A percentile compares a stretch with the other conserved stretches of the same genome.
These are phyloP conservation scores for Anhinga anhinga DNA, from an alignment of 2,113 vertebrate species.

Conservation along the genomic window DNA sequence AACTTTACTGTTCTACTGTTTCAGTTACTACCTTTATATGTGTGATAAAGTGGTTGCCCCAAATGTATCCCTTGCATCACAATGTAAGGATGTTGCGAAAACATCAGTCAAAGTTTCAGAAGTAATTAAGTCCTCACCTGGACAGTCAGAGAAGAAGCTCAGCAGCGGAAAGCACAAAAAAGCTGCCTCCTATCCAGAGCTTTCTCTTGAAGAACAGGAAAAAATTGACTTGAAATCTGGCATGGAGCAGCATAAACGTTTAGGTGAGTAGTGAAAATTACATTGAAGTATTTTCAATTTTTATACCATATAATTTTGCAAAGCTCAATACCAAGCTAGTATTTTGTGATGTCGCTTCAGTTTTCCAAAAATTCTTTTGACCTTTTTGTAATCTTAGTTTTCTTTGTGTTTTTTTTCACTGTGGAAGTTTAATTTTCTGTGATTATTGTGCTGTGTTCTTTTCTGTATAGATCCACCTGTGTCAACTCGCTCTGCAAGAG, in stretches of 20 bases:
- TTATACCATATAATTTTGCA: not conserved
- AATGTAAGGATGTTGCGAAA: slow-evolving; percentile 76
- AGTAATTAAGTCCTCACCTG: slow-evolving; percentile 76
- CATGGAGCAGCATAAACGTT: slow-evolving; percentile 48
- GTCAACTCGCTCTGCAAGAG: slow-evolving; percentile 71
- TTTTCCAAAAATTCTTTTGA: not conserved
- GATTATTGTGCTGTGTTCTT: not conserved
- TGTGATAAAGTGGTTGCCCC: slow-evolving; percentile 98
- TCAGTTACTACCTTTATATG: slow-evolving; percentile 95
- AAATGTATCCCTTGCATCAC: slow-evolving; percentile 87
- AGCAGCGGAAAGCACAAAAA: slow-evolving; percentile 75
- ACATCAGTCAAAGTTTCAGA: slow-evolving; percentile 75
- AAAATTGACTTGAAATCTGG: slow-evolving; percentile 76
- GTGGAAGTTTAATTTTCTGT: not conserved
- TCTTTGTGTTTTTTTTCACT: not conserved
- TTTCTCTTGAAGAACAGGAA: slow-evolving; percentile 79
- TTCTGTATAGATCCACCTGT: slow-evolving; percentile 73
- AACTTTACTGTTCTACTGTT: slow-evolving; percentile 46
- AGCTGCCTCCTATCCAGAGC: slow-evolving; percentile 73
- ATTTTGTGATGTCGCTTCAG: not conserved
- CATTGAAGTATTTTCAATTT: not conserved
- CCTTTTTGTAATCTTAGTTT: not conserved
- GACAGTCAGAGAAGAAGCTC: slow-evolving; percentile 81
- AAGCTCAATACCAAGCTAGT: not conserved
- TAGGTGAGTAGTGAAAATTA: slow-evolving; percentile 67